Evolutionary conservation across 2,797 vertebrate genomes (phyloP).

Genomic region (Rhynchonycteris naso): DNA sequence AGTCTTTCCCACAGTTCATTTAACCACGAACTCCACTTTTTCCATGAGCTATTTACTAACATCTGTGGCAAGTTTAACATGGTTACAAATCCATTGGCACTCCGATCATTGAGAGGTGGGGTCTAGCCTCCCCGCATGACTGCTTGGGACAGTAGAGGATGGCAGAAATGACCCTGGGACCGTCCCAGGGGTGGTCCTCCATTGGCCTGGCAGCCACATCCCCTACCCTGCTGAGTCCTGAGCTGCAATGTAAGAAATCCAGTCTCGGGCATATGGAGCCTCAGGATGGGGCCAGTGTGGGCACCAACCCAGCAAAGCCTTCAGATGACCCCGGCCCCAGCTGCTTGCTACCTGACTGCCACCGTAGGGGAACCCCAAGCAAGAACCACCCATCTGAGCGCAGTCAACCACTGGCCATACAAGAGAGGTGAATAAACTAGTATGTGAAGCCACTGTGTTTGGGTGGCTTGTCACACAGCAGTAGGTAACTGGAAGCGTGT

Average conservation of each 20-base stretch:
- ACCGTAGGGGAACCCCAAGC: fast-evolving
- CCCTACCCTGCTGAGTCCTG: not conserved
- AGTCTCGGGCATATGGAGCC: fast-evolving
- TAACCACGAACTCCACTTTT: not conserved
- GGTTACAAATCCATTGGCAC: not conserved
- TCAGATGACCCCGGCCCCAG: no score
- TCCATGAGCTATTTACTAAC: not conserved
- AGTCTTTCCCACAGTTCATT: not conserved
- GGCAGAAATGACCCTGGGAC: not conserved
- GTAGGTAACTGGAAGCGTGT: fast-evolving
- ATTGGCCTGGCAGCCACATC: not conserved
- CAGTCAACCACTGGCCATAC: not conserved
- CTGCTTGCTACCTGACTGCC: not conserved
- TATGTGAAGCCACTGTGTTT: not conserved
- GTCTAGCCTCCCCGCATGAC: fast-evolving
- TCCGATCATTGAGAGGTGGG: not conserved
- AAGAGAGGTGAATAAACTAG: not conserved
- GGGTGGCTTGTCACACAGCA: not conserved
- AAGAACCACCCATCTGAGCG: not conserved
- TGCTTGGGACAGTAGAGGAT: no score
- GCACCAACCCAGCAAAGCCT: not conserved
- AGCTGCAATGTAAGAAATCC: not conserved
- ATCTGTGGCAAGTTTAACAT: not conserved
- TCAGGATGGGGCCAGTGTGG: not conserved
- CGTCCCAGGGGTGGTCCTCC: not conserved